phyloP scores from a whole-genome alignment of 1,140 invertebrate genomes.

The Drosophila hydei region DNA sequence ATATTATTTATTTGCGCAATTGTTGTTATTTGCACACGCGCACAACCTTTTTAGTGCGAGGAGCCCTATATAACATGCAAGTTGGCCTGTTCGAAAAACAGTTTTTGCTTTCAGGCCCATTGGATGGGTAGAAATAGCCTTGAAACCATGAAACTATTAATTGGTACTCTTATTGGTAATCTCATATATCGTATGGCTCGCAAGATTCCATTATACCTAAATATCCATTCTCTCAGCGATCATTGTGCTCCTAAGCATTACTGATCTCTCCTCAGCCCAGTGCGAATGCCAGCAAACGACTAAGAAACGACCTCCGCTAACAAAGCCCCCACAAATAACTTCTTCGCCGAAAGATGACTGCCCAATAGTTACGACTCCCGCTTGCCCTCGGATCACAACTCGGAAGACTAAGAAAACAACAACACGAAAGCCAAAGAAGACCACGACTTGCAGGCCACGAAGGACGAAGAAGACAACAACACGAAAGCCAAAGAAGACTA shows the following conservation, averaged over 20 bases:
- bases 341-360: background rate
- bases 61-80: slow-evolving; percentile 18
- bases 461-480: background rate
- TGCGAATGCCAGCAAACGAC: background rate
- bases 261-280: background rate
- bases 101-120: background rate
- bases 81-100: background rate
- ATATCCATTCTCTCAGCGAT: slow-evolving; percentile 7
- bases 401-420: background rate
- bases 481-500: background rate
- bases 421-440: background rate
- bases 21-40: slow-evolving; percentile 18
- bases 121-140: background rate
- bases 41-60: too few relatives aligned
- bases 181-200: too few relatives aligned
- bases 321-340: background rate
- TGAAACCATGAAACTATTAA: slow-evolving; percentile 1
- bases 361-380: background rate
- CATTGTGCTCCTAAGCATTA: slow-evolving; percentile 13
- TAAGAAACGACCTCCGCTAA: background rate
- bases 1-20: slow-evolving; percentile 33
- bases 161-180: slow-evolving; percentile 32
- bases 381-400: background rate
- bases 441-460: too few relatives aligned
- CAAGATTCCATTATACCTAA: background rate